Evolutionary conservation across 2,888 invertebrate genomes (phyloP), one percentile per base, ranked within the genome.

Genomic region (Theretra japonica): DNA sequence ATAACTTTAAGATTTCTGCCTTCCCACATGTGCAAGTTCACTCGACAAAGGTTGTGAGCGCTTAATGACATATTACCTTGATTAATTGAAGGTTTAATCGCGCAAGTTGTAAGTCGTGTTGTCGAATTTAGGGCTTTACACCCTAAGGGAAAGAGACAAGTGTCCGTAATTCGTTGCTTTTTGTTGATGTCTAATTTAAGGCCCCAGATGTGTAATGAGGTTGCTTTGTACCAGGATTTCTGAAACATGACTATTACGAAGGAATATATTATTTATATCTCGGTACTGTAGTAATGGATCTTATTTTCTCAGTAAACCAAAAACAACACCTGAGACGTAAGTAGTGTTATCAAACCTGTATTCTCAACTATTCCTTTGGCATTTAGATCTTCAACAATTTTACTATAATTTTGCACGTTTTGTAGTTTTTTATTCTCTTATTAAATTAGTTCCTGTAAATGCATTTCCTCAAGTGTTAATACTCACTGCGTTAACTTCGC

Each of bases 1-100:
- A 81, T 79, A 78, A 82, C 78, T 83, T 82, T 76, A 79, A 80
- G 76, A 80, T 82, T 80, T 77, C 75, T 74, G 69, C 68, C 72
- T 60, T 56, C 7, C 62, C 59, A 41, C 19, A 65, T 65, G 48
- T 65, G 53, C 53, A 60, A 60, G 60, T 33, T 30, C 30, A 33
- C 28, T 53, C n/a, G 33, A 25, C 23, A 65, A 65, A 65, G 65
- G 65, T 21, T 21, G 60, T 60, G 65, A 48, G 41, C 62, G 41
- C 41, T 48, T 65, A 41, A 65, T 41, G 65, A 65, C 65, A 19
- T 65, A 65, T 65, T 48, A 65, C 65, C 41, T 48, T 65, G 65
- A 65, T 65, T 65, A 65, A 65, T 65, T 65, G 65, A 65, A 65
- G 65, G 65, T 65, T 65, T 65, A 65, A 65, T 65, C 48, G 23